Percentiles rank a stretch among this genome's conserved stretches.
Conservation (phyloP, 2,797 vertebrate species). For the Halcyon chelicuti region DNA sequence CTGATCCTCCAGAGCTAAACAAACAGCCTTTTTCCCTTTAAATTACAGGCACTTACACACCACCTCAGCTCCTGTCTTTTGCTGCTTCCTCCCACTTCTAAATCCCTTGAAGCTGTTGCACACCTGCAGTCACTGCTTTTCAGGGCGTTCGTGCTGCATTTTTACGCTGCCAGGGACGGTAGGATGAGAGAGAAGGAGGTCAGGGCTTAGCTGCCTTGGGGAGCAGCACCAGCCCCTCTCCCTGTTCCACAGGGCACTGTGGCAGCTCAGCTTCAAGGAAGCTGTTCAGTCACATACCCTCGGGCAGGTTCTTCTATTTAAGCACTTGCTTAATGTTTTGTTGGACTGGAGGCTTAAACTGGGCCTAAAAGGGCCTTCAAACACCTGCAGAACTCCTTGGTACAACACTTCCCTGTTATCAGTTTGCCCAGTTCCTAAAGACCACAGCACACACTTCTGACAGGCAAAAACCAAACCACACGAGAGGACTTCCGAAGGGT, state of each 20-base stretch:
- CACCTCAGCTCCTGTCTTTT: slow-evolving; percentile 35
- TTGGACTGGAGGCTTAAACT: background rate
- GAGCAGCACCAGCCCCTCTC: background rate
- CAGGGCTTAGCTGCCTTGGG: background rate
- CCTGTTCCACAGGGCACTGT: background rate
- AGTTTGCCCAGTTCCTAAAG: background rate
- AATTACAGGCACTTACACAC: slow-evolving; percentile 12
- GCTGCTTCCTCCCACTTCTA: slow-evolving; percentile 5
- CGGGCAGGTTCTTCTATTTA: background rate
- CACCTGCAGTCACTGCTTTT: slow-evolving; percentile 36
- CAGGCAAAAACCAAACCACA: background rate
- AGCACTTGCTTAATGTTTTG: background rate
- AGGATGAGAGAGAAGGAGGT: background rate
- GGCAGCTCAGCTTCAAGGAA: background rate
- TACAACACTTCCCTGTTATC: background rate
- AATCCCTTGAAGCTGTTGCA: slow-evolving; percentile 41
- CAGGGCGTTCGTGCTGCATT: background rate
- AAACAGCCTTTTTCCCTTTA: background rate
- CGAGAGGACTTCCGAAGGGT: background rate
- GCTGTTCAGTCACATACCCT: background rate
- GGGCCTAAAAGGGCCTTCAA: background rate
- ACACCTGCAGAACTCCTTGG: background rate
- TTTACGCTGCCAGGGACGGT: background rate
- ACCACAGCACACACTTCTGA: rapidly evolving
- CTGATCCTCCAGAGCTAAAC: background rate